Percentiles rank a stretch among this genome's conserved stretches.
Evolutionary conservation across 2,113 vertebrate species (phyloP).

Genomic region (Lampris incognitus): DNA sequence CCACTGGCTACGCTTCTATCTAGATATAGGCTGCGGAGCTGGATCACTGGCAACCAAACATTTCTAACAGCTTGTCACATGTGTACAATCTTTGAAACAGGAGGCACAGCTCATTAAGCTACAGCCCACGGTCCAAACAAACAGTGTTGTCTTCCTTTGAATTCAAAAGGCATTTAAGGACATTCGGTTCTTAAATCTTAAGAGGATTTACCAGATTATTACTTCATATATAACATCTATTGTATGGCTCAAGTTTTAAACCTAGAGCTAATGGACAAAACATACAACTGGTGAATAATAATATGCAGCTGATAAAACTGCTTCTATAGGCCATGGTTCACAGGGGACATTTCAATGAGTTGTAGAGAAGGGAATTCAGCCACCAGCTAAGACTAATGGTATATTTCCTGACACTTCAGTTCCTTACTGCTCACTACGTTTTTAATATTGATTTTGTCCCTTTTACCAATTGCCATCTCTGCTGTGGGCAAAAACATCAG

Average conservation of each 20-base stretch:
- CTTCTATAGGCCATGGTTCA: no score
- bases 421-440: constrained; percentile 19
- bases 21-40: constrained; percentile 15
- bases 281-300: neutral
- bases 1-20: neutral
- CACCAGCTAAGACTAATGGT: constrained; percentile 28
- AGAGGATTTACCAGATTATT: no score
- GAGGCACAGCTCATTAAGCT: constrained; percentile 29
- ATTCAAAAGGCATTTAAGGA: constrained; percentile 23
- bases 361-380: constrained; percentile 28
- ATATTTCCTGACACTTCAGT: constrained; percentile 38
- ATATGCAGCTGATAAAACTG: neutral
- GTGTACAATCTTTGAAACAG: neutral
- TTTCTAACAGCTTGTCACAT: constrained; percentile 14
- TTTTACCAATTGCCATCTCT: constrained; percentile 39
- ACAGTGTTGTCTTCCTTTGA: constrained; percentile 3
- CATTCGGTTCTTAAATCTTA: neutral
- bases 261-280: neutral
- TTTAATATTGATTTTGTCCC: constrained; percentile 38
- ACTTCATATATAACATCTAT: neutral
- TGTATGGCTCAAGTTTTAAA: neutral
- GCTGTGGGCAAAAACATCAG: constrained; percentile 44
- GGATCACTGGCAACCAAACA: constrained; percentile 27
- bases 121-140: constrained; percentile 9
- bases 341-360: neutral